These are phyloP conservation scores for Dendroctonus valens DNA, from an alignment of 1,140 invertebrate species.

Conservation along the genomic window DNA sequence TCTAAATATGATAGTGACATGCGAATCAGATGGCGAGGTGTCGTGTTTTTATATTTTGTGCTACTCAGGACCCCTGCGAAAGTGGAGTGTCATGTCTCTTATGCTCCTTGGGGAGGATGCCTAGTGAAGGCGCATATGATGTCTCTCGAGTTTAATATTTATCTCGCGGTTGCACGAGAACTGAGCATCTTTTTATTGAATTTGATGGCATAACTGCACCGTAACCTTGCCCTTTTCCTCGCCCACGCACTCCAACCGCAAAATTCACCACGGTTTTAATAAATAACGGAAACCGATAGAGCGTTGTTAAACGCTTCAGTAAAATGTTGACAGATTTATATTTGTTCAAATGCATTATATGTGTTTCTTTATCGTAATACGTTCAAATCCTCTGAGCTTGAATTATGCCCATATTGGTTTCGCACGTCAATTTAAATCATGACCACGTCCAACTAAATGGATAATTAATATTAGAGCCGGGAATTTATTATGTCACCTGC, in stretches of 20 bases:
- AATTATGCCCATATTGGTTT: too few species aligned
- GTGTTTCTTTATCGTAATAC: too few species aligned
- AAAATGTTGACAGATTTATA: not conserved
- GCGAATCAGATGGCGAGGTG: constrained; percentile 26
- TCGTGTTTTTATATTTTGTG: constrained; percentile 42
- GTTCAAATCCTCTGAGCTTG: too few species aligned
- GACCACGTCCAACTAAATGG: too few species aligned
- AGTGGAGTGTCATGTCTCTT: constrained; percentile 45
- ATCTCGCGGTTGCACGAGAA: constrained; percentile 38
- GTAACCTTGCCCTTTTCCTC: constrained; percentile 7
- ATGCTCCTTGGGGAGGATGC: constrained; percentile 32
- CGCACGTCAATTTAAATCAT: too few species aligned
- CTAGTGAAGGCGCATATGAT: constrained; percentile 30
- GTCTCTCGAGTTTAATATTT: constrained; percentile 23
- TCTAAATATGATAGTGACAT: constrained; percentile 28
- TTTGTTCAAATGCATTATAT: not conserved
- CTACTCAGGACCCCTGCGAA: constrained; percentile 30
- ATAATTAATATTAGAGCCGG: too few species aligned
- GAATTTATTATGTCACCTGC: too few species aligned
- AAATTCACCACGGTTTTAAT: not conserved
- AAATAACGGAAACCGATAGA: not conserved
- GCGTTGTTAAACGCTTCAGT: not conserved
- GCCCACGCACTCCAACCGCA: not conserved
- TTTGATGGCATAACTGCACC: constrained; percentile 33
- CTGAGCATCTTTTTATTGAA: constrained; percentile 37